Conservation (phyloP, 35 echinoderm and acorn worm species). For the Heliocidaris tuberculata region DNA sequence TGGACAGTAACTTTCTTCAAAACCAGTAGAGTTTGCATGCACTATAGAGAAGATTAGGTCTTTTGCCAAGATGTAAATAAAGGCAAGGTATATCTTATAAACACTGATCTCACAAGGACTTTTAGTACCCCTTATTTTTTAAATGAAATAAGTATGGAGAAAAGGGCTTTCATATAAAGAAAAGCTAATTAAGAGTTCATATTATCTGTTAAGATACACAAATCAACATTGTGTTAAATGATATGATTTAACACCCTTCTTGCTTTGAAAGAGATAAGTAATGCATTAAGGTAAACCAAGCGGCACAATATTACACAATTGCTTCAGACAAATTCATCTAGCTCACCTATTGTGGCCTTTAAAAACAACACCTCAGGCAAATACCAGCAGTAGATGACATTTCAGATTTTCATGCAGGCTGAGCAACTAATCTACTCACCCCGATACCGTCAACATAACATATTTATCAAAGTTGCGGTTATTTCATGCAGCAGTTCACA, state of each 20-base stretch:
- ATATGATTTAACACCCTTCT: not conserved
- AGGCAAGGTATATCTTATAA: too few relatives aligned
- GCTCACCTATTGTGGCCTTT: not conserved
- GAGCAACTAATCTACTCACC: slow-evolving; percentile 2
- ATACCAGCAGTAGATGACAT: not conserved
- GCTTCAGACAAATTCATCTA: not conserved
- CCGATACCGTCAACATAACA: not conserved
- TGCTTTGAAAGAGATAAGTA: not conserved
- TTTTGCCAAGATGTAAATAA: too few relatives aligned
- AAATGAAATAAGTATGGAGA: too few relatives aligned
- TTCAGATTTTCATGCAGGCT: not conserved
- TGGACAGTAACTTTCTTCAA: too few relatives aligned
- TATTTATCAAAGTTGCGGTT: not conserved
- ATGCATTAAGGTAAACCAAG: not conserved
- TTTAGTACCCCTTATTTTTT: too few relatives aligned
- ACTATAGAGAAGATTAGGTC: too few relatives aligned
- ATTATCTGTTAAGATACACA: too few relatives aligned
- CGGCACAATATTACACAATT: not conserved
- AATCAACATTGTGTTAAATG: too few relatives aligned
- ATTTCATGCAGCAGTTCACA: not conserved
- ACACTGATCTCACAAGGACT: too few relatives aligned
- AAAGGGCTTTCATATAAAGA: not conserved
- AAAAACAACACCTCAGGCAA: not conserved
- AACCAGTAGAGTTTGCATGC: too few relatives aligned
- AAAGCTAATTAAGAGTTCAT: not conserved